These are phyloP conservation scores for Vanessa tameamea DNA, from an alignment of 1,140 invertebrate species.

Conservation along the genomic window DNA sequence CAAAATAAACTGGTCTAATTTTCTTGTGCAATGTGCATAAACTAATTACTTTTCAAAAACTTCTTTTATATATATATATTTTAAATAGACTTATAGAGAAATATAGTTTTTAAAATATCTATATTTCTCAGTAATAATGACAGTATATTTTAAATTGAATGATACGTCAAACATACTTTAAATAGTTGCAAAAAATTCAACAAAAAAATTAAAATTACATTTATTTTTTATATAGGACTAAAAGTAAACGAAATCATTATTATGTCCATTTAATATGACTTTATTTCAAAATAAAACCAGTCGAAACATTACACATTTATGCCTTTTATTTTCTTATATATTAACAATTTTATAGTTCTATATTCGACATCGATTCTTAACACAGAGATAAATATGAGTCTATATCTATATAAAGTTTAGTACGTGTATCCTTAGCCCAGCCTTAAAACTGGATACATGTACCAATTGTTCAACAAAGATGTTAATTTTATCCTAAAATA, in stretches of 20 bases:
- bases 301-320: conserved; percentile 40
- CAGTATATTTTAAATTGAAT: too few species aligned
- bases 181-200: too few species aligned
- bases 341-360: conserved; percentile 42
- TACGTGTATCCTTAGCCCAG: conserved; percentile 12
- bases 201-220: not conserved
- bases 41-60: too few species aligned
- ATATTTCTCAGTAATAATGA: too few species aligned
- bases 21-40: too few species aligned
- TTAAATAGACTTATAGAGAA: too few species aligned
- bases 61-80: too few species aligned
- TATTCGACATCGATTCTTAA: conserved; percentile 20
- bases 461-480: not conserved
- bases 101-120: too few species aligned
- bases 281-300: conserved; percentile 19
- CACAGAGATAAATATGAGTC: not conserved
- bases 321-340: conserved; percentile 50
- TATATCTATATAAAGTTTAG: conserved; percentile 2
- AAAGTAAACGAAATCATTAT: not conserved
- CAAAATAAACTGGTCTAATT: too few species aligned
- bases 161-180: too few species aligned
- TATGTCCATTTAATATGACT: not conserved
- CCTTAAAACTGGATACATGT: conserved; percentile 2
- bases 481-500: too few species aligned
- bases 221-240: not conserved